A percentile compares a stretch with the other conserved stretches of the same genome.
Conservation (phyloP, 1,140 invertebrate genomes). For the Drosophila nigromelanica region DNA sequence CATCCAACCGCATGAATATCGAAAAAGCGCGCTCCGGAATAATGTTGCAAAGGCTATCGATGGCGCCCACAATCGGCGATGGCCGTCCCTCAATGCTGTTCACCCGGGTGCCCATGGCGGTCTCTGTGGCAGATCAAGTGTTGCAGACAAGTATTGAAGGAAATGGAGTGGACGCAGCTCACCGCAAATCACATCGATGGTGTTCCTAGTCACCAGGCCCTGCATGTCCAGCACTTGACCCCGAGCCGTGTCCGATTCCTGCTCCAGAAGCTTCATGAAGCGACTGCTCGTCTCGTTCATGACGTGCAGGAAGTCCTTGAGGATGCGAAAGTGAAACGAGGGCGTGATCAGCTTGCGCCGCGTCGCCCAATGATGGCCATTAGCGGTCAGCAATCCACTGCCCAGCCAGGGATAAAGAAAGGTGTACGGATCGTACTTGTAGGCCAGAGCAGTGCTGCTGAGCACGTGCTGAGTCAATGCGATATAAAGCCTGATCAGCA, state of each 20-base stretch:
- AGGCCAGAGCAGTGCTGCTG: conserved; percentile 39
- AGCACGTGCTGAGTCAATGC: conserved; percentile 32
- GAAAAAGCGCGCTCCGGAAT: conserved; percentile 35
- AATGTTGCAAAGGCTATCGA: conserved; percentile 37
- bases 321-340: conserved; percentile 92
- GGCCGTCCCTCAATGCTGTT: conserved; percentile 57
- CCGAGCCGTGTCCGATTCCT: conserved; percentile 6
- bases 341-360: conserved; percentile 87
- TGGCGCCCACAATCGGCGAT: conserved; percentile 49
- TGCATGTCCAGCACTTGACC: conserved; percentile 52
- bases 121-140: conserved; percentile 31
- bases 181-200: conserved; percentile 65
- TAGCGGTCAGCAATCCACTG: conserved; percentile 77
- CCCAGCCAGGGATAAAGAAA: conserved; percentile 83
- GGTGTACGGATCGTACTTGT: conserved; percentile 69
- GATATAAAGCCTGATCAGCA: neutral
- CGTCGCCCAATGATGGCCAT: conserved; percentile 53
- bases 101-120: conserved; percentile 59
- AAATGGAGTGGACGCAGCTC: neutral
- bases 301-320: conserved; percentile 89
- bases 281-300: conserved; percentile 88
- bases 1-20: conserved; percentile 39
- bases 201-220: conserved; percentile 33
- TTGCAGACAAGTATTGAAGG: neutral
- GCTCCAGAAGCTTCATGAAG: conserved; percentile 85